Evolutionary conservation across 2,113 vertebrate genomes (phyloP).

Genomic region (Podiceps cristatus): DNA sequence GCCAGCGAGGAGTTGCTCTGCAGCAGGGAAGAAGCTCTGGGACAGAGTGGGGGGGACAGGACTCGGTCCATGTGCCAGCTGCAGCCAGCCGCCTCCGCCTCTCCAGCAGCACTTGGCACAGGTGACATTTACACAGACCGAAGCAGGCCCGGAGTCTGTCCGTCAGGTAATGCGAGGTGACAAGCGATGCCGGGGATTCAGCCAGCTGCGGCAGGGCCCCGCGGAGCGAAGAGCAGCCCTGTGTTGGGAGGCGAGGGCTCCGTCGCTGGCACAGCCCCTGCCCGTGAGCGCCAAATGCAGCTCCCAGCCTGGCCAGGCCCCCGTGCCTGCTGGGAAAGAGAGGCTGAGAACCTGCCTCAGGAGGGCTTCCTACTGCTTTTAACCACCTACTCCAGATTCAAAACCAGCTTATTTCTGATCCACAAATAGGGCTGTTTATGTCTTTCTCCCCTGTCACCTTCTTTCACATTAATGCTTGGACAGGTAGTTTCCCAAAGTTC

Average conservation of each 20-base stretch:
- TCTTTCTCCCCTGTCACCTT: neutral
- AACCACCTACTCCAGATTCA: neutral
- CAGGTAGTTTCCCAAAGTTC: neutral
- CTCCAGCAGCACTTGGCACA: neutral
- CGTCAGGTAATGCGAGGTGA: constrained; percentile 30
- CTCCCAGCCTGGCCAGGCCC: neutral
- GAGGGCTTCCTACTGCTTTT: neutral
- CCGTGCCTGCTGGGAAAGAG: neutral
- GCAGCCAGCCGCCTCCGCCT: neutral
- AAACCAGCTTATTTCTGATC: neutral
- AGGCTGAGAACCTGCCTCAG: neutral
- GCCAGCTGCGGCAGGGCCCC: fast-evolving
- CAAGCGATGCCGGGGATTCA: neutral
- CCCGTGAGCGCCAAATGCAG: fast-evolving
- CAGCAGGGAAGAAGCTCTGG: neutral
- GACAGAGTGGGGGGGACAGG: neutral
- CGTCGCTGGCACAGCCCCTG: neutral
- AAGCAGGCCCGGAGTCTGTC: neutral
- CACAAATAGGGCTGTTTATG: neutral
- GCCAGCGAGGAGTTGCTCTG: neutral
- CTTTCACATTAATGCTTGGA: neutral
- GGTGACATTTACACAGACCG: constrained; percentile 56
- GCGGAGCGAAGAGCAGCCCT: neutral
- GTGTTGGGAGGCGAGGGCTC: fast-evolving
- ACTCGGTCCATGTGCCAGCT: neutral